Evolutionary conservation across 2,888 invertebrate genomes (phyloP).

Genomic region (Mythimna lalbum): DNA sequence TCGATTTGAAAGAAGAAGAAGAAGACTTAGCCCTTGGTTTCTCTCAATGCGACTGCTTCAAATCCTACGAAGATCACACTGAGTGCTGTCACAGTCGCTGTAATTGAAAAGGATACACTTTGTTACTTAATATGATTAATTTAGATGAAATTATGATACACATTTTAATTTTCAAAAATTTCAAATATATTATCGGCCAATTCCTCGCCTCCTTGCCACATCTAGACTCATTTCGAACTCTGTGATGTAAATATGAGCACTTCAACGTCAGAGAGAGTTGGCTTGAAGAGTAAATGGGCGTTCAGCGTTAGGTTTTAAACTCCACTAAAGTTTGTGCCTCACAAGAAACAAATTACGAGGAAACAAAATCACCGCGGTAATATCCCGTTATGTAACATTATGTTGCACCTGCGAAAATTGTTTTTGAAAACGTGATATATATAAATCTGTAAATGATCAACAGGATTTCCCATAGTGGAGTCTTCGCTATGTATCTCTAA

Average conservation of each 20-base stretch:
- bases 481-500: background rate
- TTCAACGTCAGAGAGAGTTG: slow-evolving; percentile 78
- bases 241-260: slow-evolving; percentile 78
- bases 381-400: slow-evolving; percentile 55
- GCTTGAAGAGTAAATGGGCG: slow-evolving; percentile 84
- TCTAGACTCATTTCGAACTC: slow-evolving; percentile 66
- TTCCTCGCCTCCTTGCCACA: background rate
- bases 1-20: too few relatives aligned
- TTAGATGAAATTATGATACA: background rate
- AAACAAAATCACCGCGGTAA: slow-evolving; percentile 79
- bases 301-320: slow-evolving; percentile 85
- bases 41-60: background rate
- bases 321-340: slow-evolving; percentile 80
- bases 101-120: background rate
- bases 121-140: background rate
- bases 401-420: slow-evolving; percentile 48
- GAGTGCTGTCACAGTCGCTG: background rate
- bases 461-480: background rate
- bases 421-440: slow-evolving; percentile 13
- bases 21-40: too few relatives aligned
- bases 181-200: background rate
- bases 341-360: slow-evolving; percentile 85
- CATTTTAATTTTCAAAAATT: background rate
- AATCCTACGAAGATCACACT: background rate
- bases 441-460: slow-evolving; percentile 29